Conservation (phyloP, 1,140 invertebrate species). For the Octopus sinensis region DNA sequence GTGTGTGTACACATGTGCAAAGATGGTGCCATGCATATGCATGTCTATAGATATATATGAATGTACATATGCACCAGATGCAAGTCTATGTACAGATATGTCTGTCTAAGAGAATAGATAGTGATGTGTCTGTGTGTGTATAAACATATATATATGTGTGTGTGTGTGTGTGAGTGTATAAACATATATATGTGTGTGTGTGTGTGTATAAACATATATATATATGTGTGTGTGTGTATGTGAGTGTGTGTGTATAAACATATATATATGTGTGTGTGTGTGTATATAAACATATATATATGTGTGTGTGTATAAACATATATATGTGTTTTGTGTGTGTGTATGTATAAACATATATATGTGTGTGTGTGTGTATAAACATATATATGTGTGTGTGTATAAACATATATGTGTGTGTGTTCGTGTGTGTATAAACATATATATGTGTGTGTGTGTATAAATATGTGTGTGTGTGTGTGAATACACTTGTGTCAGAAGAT, state of each 20-base stretch:
- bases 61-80: no score
- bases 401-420: no score
- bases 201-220: not conserved
- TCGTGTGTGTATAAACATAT: no score
- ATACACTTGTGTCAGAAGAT: no score
- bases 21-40: not conserved
- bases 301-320: not conserved
- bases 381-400: no score
- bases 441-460: no score
- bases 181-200: not conserved
- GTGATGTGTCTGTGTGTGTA: not conserved
- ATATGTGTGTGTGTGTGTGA: no score
- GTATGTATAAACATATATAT: no score
- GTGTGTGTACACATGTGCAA: not conserved
- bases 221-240: not conserved
- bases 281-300: not conserved
- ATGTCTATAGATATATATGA: no score
- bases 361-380: no score
- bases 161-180: not conserved
- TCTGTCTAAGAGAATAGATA: not conserved
- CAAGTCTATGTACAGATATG: no score
- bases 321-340: not conserved
- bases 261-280: not conserved
- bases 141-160: not conserved
- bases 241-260: not conserved